A percentile compares a stretch with the other conserved stretches of the same genome.
phyloP scores from a whole-genome alignment of 2,888 invertebrate genomes.

The Drosophila birchii region DNA sequence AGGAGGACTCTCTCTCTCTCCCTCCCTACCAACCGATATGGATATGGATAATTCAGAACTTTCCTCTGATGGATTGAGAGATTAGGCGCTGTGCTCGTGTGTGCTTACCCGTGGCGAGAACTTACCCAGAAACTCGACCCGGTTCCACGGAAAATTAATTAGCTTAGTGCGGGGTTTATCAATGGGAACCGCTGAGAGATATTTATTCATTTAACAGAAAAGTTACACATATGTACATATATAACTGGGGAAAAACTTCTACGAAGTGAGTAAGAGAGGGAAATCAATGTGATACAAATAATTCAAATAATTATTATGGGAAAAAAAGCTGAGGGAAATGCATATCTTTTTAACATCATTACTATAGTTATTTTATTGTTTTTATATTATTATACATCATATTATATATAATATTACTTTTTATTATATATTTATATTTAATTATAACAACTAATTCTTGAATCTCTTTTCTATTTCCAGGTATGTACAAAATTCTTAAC shows the following conservation, averaged over 20 bases:
- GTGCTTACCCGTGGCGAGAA: conserved; percentile 18
- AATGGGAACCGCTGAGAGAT: neutral
- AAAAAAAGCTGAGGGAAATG: neutral
- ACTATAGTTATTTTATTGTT: neutral
- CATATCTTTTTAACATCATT: too few species aligned
- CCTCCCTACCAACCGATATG: conserved; percentile 20
- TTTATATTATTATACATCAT: neutral
- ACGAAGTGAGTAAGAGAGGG: neutral
- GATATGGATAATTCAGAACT: conserved; percentile 38
- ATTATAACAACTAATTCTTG: conserved; percentile 8
- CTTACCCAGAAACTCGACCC: conserved; percentile 25
- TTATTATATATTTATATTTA: neutral
- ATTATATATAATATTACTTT: neutral
- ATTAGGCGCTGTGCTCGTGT: conserved; percentile 24
- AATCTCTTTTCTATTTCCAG: conserved; percentile 49
- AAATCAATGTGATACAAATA: neutral
- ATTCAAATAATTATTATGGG: neutral
- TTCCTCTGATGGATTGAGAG: conserved; percentile 43
- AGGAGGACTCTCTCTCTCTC: neutral
- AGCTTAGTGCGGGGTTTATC: conserved; percentile 40
- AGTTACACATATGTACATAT: neutral
- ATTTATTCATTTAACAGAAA: conserved; percentile 11
- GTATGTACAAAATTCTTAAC: conserved; percentile 54
- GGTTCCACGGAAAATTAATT: conserved; percentile 38
- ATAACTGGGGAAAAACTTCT: neutral